phyloP scores from a whole-genome alignment of 2,113 vertebrate species.

The Podocnemis expansa region DNA sequence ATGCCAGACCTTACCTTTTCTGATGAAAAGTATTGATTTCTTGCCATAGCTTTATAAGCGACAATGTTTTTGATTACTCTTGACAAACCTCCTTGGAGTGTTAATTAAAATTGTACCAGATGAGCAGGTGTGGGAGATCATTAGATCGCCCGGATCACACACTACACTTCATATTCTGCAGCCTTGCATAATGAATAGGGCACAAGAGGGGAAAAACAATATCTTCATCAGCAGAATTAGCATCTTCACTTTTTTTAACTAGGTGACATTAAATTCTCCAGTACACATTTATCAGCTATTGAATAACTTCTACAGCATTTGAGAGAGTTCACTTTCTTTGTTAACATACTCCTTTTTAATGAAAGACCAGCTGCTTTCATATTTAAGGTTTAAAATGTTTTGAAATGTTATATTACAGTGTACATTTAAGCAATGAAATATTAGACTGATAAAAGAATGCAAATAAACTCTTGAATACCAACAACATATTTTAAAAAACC shows the following conservation, averaged over 20 bases:
- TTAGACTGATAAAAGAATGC: conserved; percentile 28
- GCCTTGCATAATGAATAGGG: conserved; percentile 89
- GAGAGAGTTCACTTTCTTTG: conserved; percentile 19
- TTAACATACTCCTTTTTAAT: conserved; percentile 23
- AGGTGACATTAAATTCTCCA: conserved; percentile 67
- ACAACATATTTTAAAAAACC: background rate
- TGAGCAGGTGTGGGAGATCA: conserved; percentile 92
- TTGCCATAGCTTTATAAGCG: conserved; percentile 88
- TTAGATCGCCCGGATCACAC: conserved; percentile 81
- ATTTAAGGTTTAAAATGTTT: conserved; percentile 21
- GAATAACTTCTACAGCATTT: conserved; percentile 3
- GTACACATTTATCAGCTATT: conserved; percentile 48
- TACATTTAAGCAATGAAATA: conserved; percentile 27
- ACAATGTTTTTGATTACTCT: conserved; percentile 94
- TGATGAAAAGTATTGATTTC: conserved; percentile 92
- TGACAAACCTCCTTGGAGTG: conserved; percentile 93
- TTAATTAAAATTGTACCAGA: conserved; percentile 96
- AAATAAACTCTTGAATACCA: conserved; percentile 47
- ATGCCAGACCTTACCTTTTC: conserved; percentile 86
- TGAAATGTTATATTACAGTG: background rate
- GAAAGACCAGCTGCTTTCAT: background rate
- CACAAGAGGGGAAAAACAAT: conserved; percentile 83
- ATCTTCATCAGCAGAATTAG: conserved; percentile 89
- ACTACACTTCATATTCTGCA: conserved; percentile 80
- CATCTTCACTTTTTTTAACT: conserved; percentile 76